These are phyloP conservation scores for Stomatorhinus walkeri DNA, from an alignment of 2,797 vertebrate species.

Conservation along the genomic window DNA sequence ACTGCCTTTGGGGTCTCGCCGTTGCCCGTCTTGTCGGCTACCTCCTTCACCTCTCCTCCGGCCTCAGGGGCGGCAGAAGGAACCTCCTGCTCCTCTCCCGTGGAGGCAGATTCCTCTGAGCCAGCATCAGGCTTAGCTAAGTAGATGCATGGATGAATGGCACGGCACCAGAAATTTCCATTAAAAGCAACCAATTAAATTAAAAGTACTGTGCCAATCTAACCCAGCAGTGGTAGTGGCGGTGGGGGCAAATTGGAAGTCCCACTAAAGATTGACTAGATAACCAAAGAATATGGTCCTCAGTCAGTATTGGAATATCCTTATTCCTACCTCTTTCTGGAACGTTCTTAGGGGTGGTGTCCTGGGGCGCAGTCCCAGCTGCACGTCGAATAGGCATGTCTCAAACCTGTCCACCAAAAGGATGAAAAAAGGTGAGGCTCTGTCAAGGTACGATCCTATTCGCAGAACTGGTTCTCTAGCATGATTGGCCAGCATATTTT, in stretches of 20 bases:
- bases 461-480: background rate
- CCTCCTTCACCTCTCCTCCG: constrained; percentile 45
- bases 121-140: constrained; percentile 69
- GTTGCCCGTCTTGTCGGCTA: constrained; percentile 35
- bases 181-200: background rate
- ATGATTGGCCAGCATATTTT: background rate
- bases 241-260: background rate
- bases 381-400: constrained; percentile 89
- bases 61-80: constrained; percentile 60
- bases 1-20: constrained; percentile 48
- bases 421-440: background rate
- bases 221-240: background rate
- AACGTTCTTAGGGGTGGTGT: constrained; percentile 75
- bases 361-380: constrained; percentile 73
- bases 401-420: constrained; percentile 19
- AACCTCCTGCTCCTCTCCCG: constrained; percentile 69
- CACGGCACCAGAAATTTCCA: background rate
- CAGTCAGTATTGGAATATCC: background rate
- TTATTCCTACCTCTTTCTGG: constrained; percentile 65
- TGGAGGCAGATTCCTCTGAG: constrained; percentile 76
- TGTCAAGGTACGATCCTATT: background rate
- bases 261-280: background rate
- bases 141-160: background rate
- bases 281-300: background rate
- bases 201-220: background rate